Percentiles rank a stretch among this genome's conserved stretches.
These are phyloP conservation scores for Scelioninae gen. 1 DNA, from an alignment of 2,888 invertebrate genomes.

Conservation along the genomic window DNA sequence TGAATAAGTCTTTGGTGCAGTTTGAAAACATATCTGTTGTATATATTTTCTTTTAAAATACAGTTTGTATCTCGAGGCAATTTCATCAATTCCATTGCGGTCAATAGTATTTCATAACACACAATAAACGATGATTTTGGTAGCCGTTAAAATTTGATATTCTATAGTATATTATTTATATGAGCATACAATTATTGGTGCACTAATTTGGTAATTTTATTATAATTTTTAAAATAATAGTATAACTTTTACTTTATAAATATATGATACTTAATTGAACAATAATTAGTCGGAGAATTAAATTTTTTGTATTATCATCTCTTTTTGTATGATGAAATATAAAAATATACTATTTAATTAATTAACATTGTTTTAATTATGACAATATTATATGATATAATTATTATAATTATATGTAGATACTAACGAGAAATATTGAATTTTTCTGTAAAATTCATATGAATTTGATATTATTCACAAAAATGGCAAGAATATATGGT, in stretches of 20 bases:
- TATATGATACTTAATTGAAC: no score
- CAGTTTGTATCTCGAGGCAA: conserved; percentile 30
- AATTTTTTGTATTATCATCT: no score
- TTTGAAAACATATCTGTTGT: conserved; percentile 34
- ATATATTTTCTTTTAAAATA: conserved; percentile 23
- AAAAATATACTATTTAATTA: no score
- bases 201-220: conserved; percentile 4
- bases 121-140: conserved; percentile 30
- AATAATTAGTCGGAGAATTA: no score
- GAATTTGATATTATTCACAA: conserved; percentile 3
- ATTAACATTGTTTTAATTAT: no score
- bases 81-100: conserved; percentile 28
- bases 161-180: conserved; percentile 13
- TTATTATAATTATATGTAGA: no score
- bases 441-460: not conserved
- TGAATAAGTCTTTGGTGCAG: conserved; percentile 21
- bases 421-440: not conserved
- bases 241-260: not conserved
- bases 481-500: conserved; percentile 14
- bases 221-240: not conserved
- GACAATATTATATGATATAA: no score
- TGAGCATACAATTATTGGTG: conserved; percentile 1
- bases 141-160: not conserved
- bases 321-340: no score
- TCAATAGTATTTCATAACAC: conserved; percentile 23